A percentile compares a stretch with the other conserved stretches of the same genome.
phyloP scores from a whole-genome alignment of 2,113 vertebrate species.

The Equus quagga region DNA sequence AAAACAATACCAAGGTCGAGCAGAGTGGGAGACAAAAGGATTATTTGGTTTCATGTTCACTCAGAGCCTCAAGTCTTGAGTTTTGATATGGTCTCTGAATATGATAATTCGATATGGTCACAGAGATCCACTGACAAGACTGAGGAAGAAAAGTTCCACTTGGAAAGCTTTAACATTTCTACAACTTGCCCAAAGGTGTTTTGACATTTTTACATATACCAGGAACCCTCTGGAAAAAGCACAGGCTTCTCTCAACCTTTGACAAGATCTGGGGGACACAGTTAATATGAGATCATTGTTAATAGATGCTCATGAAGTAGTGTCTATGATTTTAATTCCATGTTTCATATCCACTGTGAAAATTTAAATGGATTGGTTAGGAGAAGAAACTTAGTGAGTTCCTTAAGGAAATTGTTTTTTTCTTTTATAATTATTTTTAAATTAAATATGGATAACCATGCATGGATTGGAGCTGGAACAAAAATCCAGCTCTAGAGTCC shows the following conservation, averaged over 20 bases:
- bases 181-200: neutral
- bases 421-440: neutral
- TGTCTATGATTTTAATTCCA: neutral
- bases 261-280: neutral
- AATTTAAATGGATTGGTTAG: neutral
- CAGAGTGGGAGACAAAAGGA: neutral
- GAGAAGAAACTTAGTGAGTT: neutral
- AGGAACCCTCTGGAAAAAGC: neutral
- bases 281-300: neutral
- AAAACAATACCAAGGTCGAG: neutral
- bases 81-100: neutral
- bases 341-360: neutral
- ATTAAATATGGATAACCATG: neutral
- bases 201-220: constrained; percentile 20
- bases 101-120: neutral
- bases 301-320: neutral
- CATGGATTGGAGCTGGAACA: neutral
- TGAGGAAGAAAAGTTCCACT: neutral
- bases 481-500: neutral
- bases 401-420: neutral
- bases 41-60: neutral
- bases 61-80: neutral
- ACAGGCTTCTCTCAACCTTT: neutral
- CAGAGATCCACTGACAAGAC: neutral
- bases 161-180: neutral